Conservation (phyloP, 2,113 vertebrate genomes). For the Okapia johnstoni region DNA sequence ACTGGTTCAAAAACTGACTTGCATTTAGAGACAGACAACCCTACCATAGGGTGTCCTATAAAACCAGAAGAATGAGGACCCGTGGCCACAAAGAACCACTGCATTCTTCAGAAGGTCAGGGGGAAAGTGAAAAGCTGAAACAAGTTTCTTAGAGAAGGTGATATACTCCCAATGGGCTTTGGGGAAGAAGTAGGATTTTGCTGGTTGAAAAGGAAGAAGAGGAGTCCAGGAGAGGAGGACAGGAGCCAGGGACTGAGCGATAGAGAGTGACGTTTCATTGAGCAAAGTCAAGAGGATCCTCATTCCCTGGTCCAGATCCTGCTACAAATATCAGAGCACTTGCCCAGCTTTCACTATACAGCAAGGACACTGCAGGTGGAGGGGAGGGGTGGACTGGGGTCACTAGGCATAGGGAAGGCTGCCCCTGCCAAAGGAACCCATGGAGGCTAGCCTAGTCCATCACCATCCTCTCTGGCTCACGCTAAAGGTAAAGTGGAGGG, state of each 20-base stretch:
- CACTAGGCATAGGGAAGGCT: not conserved
- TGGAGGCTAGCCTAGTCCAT: not conserved
- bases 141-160: not conserved
- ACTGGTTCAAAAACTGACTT: not conserved
- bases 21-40: not conserved
- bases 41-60: not conserved
- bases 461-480: not conserved
- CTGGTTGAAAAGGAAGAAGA: not conserved
- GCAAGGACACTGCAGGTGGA: not conserved
- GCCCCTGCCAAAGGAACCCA: not conserved
- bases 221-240: not conserved
- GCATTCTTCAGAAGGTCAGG: not conserved
- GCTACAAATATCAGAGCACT: not conserved
- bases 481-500: not conserved
- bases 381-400: not conserved
- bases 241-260: not conserved
- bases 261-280: not conserved
- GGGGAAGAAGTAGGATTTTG: not conserved
- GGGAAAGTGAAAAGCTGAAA: not conserved
- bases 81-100: not conserved
- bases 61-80: not conserved
- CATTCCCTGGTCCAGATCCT: not conserved
- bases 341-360: not conserved
- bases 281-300: not conserved
- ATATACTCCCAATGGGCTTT: not conserved